Base-by-base conservation (phyloP, 2,113 vertebrate species). In the Sula dactylatra region DNA sequence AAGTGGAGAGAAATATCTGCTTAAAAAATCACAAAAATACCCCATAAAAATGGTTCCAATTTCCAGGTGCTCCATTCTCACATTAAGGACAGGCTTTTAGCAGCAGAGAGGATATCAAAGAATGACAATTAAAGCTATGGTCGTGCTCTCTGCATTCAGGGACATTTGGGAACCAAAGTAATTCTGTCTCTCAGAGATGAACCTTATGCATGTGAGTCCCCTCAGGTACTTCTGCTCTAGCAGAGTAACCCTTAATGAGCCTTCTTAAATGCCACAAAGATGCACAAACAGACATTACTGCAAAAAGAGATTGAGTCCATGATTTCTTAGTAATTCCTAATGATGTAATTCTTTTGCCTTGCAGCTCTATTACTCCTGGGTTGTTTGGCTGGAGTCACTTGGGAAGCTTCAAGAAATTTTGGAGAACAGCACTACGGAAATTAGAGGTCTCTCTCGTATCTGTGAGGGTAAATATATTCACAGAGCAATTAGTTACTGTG, bases 361-460 rank as follows among this genome's bases (percentile, higher is more conserved):
- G 82, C 87, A 90, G 89, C 42, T 4, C 64, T 89, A 40, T 93
- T 91, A 55, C 25, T 93, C 29, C 38, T 34, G 38, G 11, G 49
- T 79, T 88, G 61, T 95, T 96, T 91, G 84, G 70, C 82, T 95
- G 62, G 50, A 93, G 70, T 73, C 78, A 78, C 71, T 93, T 86
- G 83, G 90, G 95, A 96, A 96, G 61, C 91, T 67, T 80, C 70
- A 95, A 89, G 52, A 91, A 80, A 96, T 32, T 85, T 62, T 90
- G 95, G 90, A 96, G 95, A 91, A 91, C 42, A 86, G 29, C 24
- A 29, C 66, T 91, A 47, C 0, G 10, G 82, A 91, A 96, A 91
- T 88, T 44, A 86, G 62, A 88, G 34, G 34, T 85, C 73, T 94
- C 61, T 93, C 56, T 94, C 9, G 1, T 82, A 62, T 93, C 79